Evolutionary conservation across 2,797 vertebrate species (phyloP).

Genomic region (Rhinogobio ventralis): DNA sequence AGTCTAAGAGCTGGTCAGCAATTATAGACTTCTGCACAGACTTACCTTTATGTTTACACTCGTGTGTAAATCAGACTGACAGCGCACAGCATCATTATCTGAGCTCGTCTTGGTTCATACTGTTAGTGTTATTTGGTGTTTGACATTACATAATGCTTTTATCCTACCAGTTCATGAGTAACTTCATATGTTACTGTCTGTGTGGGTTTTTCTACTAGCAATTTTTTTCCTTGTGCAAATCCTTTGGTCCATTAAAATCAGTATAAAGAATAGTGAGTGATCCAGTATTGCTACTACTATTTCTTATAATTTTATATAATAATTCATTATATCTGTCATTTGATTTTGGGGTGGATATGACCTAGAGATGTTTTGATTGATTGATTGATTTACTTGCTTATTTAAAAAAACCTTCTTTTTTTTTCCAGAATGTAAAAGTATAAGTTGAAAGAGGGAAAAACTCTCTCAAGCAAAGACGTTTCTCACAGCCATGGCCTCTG

Average conservation of each 20-base stretch:
- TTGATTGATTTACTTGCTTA: neutral
- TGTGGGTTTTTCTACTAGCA: neutral
- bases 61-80: neutral
- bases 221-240: neutral
- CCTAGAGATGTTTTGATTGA: neutral
- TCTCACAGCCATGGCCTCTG: constrained; percentile 85
- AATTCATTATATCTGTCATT: neutral
- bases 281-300: neutral
- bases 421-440: constrained; percentile 14
- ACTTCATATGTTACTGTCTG: neutral
- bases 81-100: neutral
- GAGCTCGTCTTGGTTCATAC: neutral
- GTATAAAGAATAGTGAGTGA: neutral
- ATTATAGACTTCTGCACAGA: neutral
- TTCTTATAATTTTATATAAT: neutral
- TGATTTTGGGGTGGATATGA: neutral
- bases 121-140: neutral
- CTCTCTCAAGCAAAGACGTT: neutral
- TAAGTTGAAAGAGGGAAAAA: neutral
- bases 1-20: neutral
- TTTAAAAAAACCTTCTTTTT: neutral
- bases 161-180: neutral
- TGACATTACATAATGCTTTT: constrained; percentile 5
- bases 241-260: neutral
- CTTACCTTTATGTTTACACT: neutral